Percentiles rank a stretch among this genome's conserved stretches.
Evolutionary conservation across 2,888 invertebrate species (phyloP).

Genomic region (Proisotoma minuta): DNA sequence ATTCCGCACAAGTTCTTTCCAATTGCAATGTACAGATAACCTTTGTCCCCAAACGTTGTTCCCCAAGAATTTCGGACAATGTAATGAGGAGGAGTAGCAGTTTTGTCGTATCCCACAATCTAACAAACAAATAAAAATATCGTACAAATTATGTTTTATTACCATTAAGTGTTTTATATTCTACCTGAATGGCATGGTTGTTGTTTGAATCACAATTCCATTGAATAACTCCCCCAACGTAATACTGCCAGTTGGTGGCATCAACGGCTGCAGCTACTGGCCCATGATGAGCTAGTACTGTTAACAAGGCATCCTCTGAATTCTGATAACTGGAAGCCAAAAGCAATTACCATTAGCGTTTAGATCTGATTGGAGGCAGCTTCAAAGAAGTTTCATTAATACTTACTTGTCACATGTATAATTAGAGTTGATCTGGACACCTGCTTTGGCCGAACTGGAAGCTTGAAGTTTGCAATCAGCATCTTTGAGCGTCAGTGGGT

Average conservation of each 20-base stretch:
- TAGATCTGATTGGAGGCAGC: too few relatives aligned
- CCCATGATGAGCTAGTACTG: slow-evolving; percentile 63
- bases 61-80: slow-evolving; percentile 86
- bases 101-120: slow-evolving; percentile 74
- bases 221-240: slow-evolving; percentile 76
- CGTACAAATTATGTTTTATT: background rate
- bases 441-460: slow-evolving; percentile 49
- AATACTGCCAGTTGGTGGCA: slow-evolving; percentile 79
- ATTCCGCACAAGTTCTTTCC: slow-evolving; percentile 75
- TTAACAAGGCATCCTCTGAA: slow-evolving; percentile 61
- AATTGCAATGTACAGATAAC: slow-evolving; percentile 70
- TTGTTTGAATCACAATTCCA: slow-evolving; percentile 66
- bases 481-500: slow-evolving; percentile 43
- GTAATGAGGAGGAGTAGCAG: slow-evolving; percentile 68
- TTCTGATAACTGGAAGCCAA: slow-evolving; percentile 58
- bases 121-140: slow-evolving; percentile 50
- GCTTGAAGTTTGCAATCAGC: slow-evolving; percentile 29
- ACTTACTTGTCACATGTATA: slow-evolving; percentile 67
- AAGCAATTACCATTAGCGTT: slow-evolving; percentile 1
- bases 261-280: slow-evolving; percentile 77
- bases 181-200: slow-evolving; percentile 69
- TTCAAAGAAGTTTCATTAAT: too few relatives aligned
- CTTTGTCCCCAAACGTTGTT: slow-evolving; percentile 65
- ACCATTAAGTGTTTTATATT: background rate
- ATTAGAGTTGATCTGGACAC: slow-evolving; percentile 55